phyloP scores from a whole-genome alignment of 2,113 vertebrate species.

The Naja naja region DNA sequence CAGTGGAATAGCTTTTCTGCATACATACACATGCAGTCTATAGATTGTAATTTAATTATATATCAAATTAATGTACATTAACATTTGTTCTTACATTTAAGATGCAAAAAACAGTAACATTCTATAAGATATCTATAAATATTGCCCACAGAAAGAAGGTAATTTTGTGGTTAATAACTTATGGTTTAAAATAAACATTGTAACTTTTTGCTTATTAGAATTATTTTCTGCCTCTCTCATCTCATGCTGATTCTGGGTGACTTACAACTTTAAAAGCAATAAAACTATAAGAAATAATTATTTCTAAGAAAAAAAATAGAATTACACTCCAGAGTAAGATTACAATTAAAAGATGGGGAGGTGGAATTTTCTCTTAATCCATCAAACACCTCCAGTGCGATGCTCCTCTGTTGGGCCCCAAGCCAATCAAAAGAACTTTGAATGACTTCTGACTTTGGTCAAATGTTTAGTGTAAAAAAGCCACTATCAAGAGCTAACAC shows the following conservation, averaged over 20 bases:
- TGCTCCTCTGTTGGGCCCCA: background rate
- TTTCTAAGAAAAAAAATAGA: too few relatives aligned
- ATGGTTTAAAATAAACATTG: constrained; percentile 49
- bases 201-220: background rate
- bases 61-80: constrained; percentile 36
- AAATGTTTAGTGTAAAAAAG: constrained; percentile 54
- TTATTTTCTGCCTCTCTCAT: background rate
- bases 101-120: constrained; percentile 62
- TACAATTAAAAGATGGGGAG: background rate
- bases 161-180: constrained; percentile 47
- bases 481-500: constrained; percentile 44
- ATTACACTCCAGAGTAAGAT: background rate
- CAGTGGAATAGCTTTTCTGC: background rate
- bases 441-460: constrained; percentile 51
- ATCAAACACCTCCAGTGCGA: background rate
- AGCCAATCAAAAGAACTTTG: constrained; percentile 13
- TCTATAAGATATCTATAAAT: constrained; percentile 56
- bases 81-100: constrained; percentile 30
- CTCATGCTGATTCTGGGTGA: too few relatives aligned
- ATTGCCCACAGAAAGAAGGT: constrained; percentile 58
- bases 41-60: background rate
- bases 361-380: background rate
- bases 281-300: too few relatives aligned
- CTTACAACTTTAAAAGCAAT: too few relatives aligned
- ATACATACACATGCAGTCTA: background rate